Percentiles rank a stretch among this genome's conserved stretches.
These are phyloP conservation scores for Sesia bembeciformis DNA, from an alignment of 2,888 invertebrate species.

Conservation along the genomic window DNA sequence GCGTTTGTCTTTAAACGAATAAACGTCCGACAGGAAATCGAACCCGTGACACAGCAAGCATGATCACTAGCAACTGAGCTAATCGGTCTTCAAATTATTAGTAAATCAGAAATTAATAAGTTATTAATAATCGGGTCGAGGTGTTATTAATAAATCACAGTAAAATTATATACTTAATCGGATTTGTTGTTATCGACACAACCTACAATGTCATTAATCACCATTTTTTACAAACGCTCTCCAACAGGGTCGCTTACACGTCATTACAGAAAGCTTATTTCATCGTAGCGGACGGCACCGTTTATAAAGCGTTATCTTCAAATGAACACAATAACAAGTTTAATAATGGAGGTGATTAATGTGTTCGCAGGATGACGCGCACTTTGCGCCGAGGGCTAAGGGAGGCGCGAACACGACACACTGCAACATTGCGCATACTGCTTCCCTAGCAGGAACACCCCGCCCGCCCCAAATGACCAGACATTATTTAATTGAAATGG, in stretches of 20 bases:
- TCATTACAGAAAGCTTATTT: slow-evolving; percentile 70
- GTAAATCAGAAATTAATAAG: too few species aligned
- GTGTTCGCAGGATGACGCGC: slow-evolving; percentile 70
- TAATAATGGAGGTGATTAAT: slow-evolving; percentile 72
- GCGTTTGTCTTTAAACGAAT: too few species aligned
- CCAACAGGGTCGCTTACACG: slow-evolving; percentile 53
- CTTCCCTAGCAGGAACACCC: slow-evolving; percentile 4
- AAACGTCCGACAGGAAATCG: too few species aligned
- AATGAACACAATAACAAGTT: slow-evolving; percentile 72
- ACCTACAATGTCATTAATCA: slow-evolving; percentile 51
- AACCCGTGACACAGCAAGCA: too few species aligned
- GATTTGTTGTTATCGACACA: slow-evolving; percentile 21
- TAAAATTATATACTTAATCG: slow-evolving; percentile 1
- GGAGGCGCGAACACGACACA: slow-evolving; percentile 38
- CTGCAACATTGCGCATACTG: slow-evolving; percentile 13
- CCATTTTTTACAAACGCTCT: slow-evolving; percentile 40
- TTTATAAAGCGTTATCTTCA: slow-evolving; percentile 72
- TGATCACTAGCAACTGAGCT: too few species aligned
- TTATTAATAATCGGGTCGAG: too few species aligned
- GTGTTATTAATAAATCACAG: neutral
- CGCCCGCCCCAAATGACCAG: slow-evolving; percentile 69
- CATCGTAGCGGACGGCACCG: slow-evolving; percentile 67
- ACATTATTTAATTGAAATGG: slow-evolving; percentile 74
- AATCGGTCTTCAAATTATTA: too few species aligned
- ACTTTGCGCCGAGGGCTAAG: slow-evolving; percentile 45